A percentile compares a stretch with the other conserved stretches of the same genome.
Evolutionary conservation across 2,888 invertebrate genomes (phyloP).

Genomic region (Liopterus haemorrhoidalis): DNA sequence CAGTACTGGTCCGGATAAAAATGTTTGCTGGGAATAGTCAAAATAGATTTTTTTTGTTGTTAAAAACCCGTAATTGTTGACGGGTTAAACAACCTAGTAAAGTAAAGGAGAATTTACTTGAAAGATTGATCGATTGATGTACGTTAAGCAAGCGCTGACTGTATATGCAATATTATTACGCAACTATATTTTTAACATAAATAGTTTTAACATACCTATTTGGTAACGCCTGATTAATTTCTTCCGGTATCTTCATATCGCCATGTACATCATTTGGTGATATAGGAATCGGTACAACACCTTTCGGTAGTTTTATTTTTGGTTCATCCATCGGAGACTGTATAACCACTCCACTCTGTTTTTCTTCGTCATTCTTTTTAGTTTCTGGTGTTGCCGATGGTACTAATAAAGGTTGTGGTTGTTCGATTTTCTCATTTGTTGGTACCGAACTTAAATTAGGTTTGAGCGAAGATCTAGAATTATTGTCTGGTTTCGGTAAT

Average conservation of each 20-base stretch:
- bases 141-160: too few species aligned
- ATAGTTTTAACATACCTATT: too few species aligned
- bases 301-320: slow-evolving; percentile 34
- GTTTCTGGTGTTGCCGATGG: slow-evolving; percentile 40
- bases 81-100: too few species aligned
- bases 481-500: slow-evolving; percentile 15
- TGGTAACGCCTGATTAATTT: slow-evolving; percentile 32
- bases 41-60: too few species aligned
- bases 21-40: too few species aligned
- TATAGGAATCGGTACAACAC: slow-evolving; percentile 43
- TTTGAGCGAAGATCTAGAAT: slow-evolving; percentile 22
- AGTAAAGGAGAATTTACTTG: too few species aligned
- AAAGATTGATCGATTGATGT: too few species aligned
- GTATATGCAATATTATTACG: too few species aligned
- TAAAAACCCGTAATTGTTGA: too few species aligned
- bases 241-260: slow-evolving; percentile 34
- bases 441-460: slow-evolving; percentile 10
- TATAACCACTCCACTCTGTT: slow-evolving; percentile 37
- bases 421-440: slow-evolving; percentile 10
- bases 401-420: slow-evolving; percentile 37
- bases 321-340: slow-evolving; percentile 32
- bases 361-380: slow-evolving; percentile 29
- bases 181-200: too few species aligned
- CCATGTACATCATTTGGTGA: slow-evolving; percentile 30
- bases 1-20: too few species aligned